phyloP scores from a whole-genome alignment of 2,888 invertebrate genomes.

The Lasius platythorax region DNA sequence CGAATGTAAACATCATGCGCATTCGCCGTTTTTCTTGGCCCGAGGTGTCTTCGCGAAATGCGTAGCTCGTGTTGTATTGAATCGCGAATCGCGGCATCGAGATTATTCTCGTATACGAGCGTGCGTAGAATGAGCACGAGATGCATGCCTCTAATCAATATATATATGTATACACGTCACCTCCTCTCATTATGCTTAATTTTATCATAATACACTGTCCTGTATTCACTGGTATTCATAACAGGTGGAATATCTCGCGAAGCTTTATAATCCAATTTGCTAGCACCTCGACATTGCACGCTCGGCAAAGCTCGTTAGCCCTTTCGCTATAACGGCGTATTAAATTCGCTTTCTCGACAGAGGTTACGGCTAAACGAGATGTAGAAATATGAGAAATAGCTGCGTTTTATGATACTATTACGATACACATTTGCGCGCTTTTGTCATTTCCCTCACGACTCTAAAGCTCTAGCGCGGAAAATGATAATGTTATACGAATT shows the following conservation, averaged over 20 bases:
- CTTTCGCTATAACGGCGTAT: constrained; percentile 10
- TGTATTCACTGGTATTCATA: constrained; percentile 7
- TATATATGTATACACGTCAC: not conserved
- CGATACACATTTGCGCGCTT: not conserved
- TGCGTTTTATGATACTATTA: not conserved
- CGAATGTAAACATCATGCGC: not conserved
- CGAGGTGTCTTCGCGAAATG: not conserved
- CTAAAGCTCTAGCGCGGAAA: not conserved
- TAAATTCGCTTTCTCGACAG: constrained; percentile 21
- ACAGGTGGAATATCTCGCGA: constrained; percentile 43
- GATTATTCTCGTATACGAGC: constrained; percentile 43
- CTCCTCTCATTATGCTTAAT: constrained; percentile 22
- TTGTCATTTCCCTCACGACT: not conserved
- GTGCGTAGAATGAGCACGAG: not conserved
- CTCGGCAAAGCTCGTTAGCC: constrained; percentile 33
- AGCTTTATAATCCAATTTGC: constrained; percentile 32
- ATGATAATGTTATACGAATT: constrained; percentile 20
- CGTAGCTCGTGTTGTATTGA: not conserved
- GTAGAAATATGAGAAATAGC: not conserved
- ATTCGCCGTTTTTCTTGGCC: not conserved
- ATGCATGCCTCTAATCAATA: constrained; percentile 16
- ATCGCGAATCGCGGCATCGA: not conserved
- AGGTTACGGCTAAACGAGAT: constrained; percentile 20
- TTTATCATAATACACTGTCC: constrained; percentile 11
- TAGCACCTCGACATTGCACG: constrained; percentile 9